A percentile compares a stretch with the other conserved stretches of the same genome.
These are phyloP conservation scores for Tiliacea citrago DNA, from an alignment of 2,888 invertebrate species.

Conservation along the genomic window DNA sequence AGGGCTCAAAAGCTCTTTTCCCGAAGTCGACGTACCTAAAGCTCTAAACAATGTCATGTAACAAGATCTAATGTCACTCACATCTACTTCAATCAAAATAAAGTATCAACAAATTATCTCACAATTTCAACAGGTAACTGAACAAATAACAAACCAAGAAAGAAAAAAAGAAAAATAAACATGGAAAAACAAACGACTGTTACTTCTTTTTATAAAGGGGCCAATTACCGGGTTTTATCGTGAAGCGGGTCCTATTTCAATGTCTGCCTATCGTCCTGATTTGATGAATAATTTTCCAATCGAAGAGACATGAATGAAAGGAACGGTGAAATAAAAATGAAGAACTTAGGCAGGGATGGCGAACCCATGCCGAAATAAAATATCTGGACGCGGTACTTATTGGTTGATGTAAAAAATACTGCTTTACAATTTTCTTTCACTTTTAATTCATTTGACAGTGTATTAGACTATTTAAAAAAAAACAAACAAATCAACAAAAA, in stretches of 20 bases:
- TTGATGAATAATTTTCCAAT: slow-evolving; percentile 85
- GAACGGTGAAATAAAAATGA: slow-evolving; percentile 64
- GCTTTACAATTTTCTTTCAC: not conserved
- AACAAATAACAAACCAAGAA: slow-evolving; percentile 36
- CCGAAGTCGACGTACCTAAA: not conserved
- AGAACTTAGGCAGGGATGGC: slow-evolving; percentile 42
- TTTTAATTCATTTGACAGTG: not conserved
- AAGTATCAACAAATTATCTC: slow-evolving; percentile 15
- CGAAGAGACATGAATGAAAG: slow-evolving; percentile 71
- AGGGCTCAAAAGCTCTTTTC: not conserved
- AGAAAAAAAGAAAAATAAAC: slow-evolving; percentile 49
- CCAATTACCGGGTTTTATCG: slow-evolving; percentile 82
- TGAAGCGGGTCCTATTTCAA: slow-evolving; percentile 64
- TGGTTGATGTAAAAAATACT: not conserved
- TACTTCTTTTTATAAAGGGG: slow-evolving; percentile 67
- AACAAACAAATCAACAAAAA: no score
- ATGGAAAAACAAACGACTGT: slow-evolving; percentile 41
- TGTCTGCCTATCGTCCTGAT: slow-evolving; percentile 75
- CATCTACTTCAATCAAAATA: not conserved
- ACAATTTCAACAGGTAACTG: slow-evolving; percentile 25
- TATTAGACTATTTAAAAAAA: not conserved
- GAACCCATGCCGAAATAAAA: slow-evolving; percentile 2
- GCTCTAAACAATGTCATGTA: not conserved
- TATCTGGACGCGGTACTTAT: not conserved
- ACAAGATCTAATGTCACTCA: not conserved